These are phyloP conservation scores for Paralichthys olivaceus DNA, from an alignment of 2,113 vertebrate species.

Conservation along the genomic window DNA sequence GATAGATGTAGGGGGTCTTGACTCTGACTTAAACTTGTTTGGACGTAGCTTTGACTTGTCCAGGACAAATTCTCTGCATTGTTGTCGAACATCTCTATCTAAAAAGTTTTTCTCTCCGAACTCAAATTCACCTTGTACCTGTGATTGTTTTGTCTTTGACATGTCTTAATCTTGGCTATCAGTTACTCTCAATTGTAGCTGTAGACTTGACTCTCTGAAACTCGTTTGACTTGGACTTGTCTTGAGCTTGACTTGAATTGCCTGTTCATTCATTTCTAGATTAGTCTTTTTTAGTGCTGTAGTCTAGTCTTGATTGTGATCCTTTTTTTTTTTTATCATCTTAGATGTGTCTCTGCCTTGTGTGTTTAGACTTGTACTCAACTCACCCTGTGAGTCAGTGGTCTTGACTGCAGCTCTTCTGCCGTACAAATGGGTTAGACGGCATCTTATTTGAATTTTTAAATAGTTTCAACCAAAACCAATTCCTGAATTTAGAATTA, in stretches of 20 bases:
- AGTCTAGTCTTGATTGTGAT: not conserved
- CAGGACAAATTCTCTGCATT: not conserved
- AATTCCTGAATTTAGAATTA: not conserved
- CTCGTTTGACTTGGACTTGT: too few species aligned
- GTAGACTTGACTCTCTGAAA: not conserved
- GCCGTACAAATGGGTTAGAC: not conserved
- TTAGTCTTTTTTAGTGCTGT: not conserved
- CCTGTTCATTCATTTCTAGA: too few species aligned
- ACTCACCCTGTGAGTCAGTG: not conserved
- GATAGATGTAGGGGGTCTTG: too few species aligned
- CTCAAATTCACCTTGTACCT: not conserved
- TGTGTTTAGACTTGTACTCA: too few species aligned
- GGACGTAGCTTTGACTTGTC: too few species aligned
- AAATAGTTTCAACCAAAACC: not conserved
- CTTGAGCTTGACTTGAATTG: too few species aligned
- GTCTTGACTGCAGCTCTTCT: too few species aligned
- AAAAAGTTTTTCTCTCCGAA: not conserved
- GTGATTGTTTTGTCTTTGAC: not conserved
- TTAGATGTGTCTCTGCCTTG: too few species aligned
- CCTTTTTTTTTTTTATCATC: not conserved
- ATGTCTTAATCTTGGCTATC: not conserved
- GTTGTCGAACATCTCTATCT: not conserved
- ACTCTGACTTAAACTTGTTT: too few species aligned
- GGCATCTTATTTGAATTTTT: slow-evolving; percentile 5
- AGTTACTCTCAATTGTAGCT: not conserved